Percentiles rank a stretch among this genome's conserved stretches.
Conservation (phyloP, 1,140 invertebrate genomes). For the Drosophila virilis region DNA sequence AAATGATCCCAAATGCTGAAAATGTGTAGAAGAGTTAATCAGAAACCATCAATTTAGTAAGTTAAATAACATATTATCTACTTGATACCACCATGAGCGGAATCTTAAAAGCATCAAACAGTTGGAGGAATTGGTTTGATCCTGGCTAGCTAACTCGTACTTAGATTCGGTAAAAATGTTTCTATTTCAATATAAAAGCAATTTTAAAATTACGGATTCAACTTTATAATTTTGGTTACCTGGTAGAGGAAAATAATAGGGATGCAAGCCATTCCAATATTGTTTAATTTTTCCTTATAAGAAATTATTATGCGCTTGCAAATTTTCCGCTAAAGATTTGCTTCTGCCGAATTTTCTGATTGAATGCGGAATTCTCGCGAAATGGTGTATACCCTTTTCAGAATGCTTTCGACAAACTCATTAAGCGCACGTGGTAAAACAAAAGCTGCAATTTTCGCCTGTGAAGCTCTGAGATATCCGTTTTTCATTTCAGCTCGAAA, state of each 20-base stretch:
- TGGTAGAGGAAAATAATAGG: too few relatives aligned
- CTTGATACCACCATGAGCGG: background rate
- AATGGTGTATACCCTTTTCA: too few relatives aligned
- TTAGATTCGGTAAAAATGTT: background rate
- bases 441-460: background rate
- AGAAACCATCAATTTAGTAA: constrained; percentile 9
- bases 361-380: too few relatives aligned
- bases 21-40: constrained; percentile 64
- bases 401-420: background rate
- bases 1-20: constrained; percentile 97
- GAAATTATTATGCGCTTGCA: too few relatives aligned
- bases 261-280: too few relatives aligned
- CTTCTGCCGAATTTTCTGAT: too few relatives aligned
- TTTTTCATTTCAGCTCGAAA: background rate
- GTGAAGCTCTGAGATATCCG: background rate
- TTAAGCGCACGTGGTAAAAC: background rate
- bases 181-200: background rate
- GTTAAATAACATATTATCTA: background rate
- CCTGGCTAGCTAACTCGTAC: too few relatives aligned
- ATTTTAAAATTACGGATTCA: background rate
- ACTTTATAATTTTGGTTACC: too few relatives aligned
- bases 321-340: too few relatives aligned
- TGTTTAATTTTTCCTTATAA: too few relatives aligned
- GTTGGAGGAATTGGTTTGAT: background rate
- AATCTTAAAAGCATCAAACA: too few relatives aligned